Evolutionary conservation across 2,888 invertebrate genomes (phyloP), one percentile per base, ranked within the genome.

Genomic region (Tortricodes alternella): DNA sequence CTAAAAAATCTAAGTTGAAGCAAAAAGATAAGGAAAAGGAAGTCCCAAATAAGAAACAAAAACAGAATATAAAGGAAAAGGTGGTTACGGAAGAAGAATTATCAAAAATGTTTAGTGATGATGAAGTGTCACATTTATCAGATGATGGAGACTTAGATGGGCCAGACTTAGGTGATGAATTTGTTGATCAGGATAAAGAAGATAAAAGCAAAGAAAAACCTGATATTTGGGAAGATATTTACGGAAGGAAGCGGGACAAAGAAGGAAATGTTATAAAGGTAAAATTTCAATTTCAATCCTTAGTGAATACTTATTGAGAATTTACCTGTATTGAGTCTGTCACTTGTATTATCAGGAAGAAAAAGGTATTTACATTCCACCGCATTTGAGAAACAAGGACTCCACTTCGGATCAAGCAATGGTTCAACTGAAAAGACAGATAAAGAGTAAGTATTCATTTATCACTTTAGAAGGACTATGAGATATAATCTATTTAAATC

Each of bases 201-300:
- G 60, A 73, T 43, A 76, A 84, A 57, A 59, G 3, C 15, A 65
- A 74, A 62, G 81, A 73, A 59, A 82, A 83, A 59, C 86, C 84
- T 58, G 87, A 89, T 73, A 73, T 83, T 2, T 95, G 95, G 94
- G 97, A 98, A 90, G 98, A 99, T 87, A 98, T 99, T 76, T 98
- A 99, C 84, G 98, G 98, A 0, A 92, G 98, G 58, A 92, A 95
- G 65, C 92, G 97, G 64, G 95, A 96, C 74, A 93, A 94, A 70
- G 92, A 95, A 65, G 98, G 98, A 2, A 94, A 95, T 75, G 78
- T 98, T 63, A 85, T 98, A 38, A 86, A 91, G 70, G 94, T 93
- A 80, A 75, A 68, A n/a, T 1, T 13, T 23, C 1, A 13, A 8
- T n/a, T 18, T 35, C n/a, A n/a, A n/a, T n/a, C n/a, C n/a, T n/a